These are phyloP conservation scores for Rhadinocentrus ornatus DNA, from an alignment of 2,797 vertebrate genomes.

Conservation along the genomic window DNA sequence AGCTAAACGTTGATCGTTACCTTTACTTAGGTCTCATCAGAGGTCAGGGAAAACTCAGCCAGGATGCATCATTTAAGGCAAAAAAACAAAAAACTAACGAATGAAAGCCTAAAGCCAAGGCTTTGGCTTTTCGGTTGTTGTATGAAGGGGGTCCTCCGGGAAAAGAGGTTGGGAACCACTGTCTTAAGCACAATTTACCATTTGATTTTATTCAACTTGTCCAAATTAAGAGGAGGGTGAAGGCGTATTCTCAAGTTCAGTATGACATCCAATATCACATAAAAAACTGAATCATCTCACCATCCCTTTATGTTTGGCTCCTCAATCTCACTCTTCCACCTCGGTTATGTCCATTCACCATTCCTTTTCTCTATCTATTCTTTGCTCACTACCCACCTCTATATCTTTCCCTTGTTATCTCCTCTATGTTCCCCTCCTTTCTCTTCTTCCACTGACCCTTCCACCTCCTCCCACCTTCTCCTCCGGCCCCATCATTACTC, in stretches of 20 bases:
- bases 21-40: too few relatives aligned
- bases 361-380: conserved; percentile 31
- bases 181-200: too few relatives aligned
- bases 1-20: too few relatives aligned
- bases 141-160: too few relatives aligned
- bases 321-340: conserved; percentile 18
- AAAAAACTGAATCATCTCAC: conserved; percentile 1
- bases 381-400: conserved; percentile 22
- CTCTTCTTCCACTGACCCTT: conserved; percentile 56
- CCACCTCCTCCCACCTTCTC: conserved; percentile 55
- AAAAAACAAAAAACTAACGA: too few relatives aligned
- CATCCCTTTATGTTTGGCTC: conserved; percentile 4
- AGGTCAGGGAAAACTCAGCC: too few relatives aligned
- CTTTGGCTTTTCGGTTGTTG: too few relatives aligned
- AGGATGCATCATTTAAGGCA: too few relatives aligned
- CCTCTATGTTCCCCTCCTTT: conserved; percentile 48
- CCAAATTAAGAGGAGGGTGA: not conserved
- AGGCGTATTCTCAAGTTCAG: not conserved
- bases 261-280: not conserved
- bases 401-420: conserved; percentile 62
- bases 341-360: conserved; percentile 16
- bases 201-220: too few relatives aligned
- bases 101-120: too few relatives aligned
- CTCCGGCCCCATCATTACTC: conserved; percentile 61
- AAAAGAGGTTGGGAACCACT: too few relatives aligned